A percentile compares a stretch with the other conserved stretches of the same genome.
Evolutionary conservation across 2,113 vertebrate genomes (phyloP).

Genomic region (Bettongia penicillata): DNA sequence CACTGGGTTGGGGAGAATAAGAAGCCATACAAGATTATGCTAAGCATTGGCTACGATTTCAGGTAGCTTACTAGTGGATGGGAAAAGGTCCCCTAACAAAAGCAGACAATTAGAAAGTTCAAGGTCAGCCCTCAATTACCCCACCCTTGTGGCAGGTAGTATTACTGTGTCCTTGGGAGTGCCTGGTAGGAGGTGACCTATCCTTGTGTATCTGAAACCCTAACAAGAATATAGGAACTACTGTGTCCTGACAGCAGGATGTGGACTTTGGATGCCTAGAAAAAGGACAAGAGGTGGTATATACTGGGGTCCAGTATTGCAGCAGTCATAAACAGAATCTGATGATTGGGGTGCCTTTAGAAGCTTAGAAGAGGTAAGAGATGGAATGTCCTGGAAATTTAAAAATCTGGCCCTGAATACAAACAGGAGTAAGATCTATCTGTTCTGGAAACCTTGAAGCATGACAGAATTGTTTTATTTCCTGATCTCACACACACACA

Average conservation of each 20-base stretch:
- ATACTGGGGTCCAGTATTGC: not conserved
- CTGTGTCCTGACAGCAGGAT: not conserved
- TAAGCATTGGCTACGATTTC: not conserved
- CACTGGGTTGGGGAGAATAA: too few species aligned
- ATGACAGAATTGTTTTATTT: not conserved
- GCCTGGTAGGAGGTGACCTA: not conserved
- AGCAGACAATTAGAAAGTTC: not conserved
- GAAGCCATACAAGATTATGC: too few species aligned
- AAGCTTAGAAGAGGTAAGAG: not conserved
- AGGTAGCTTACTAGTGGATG: not conserved
- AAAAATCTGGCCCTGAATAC: not conserved
- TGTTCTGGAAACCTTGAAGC: not conserved
- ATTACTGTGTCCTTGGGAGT: not conserved
- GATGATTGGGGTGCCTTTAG: not conserved
- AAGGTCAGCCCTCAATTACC: too few species aligned
- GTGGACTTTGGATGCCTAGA: not conserved
- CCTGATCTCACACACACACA: not conserved
- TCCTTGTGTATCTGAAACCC: not conserved
- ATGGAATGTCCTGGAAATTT: not conserved
- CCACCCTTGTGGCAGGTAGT: not conserved
- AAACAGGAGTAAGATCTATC: not conserved
- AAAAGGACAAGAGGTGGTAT: not conserved
- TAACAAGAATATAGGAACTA: not conserved
- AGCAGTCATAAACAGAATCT: not conserved
- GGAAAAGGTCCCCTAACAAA: not conserved